Evolutionary conservation across 2,797 vertebrate genomes (phyloP).

Genomic region (Hybognathus amarus): DNA sequence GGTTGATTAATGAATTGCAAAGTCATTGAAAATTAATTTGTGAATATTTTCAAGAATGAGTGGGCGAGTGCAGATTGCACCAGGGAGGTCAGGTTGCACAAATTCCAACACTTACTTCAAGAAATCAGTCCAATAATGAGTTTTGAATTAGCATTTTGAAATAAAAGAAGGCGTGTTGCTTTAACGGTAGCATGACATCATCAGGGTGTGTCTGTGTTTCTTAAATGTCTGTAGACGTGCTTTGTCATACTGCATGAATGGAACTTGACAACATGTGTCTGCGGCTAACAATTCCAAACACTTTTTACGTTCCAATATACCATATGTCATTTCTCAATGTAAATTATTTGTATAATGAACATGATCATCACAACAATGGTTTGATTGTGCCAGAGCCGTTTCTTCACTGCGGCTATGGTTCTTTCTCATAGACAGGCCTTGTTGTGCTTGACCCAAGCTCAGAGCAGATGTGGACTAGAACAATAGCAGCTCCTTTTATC

Average conservation of each 20-base stretch:
- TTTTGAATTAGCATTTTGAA: neutral
- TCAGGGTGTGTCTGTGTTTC: conserved; percentile 4
- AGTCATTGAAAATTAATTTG: conserved; percentile 19
- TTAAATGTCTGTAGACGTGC: neutral
- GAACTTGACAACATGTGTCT: neutral
- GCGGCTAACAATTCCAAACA: neutral
- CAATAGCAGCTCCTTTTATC: conserved; percentile 85
- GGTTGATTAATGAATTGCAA: conserved; percentile 24
- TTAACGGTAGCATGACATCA: neutral
- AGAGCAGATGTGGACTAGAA: conserved; percentile 89
- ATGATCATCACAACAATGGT: conserved; percentile 72
- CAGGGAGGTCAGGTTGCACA: neutral
- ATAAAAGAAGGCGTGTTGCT: conserved; percentile 25
- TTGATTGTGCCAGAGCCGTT: conserved; percentile 79
- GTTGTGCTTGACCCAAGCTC: conserved; percentile 84
- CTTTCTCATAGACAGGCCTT: conserved; percentile 87
- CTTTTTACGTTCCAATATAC: conserved; percentile 8
- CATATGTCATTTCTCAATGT: conserved; percentile 61
- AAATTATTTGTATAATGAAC: conserved; percentile 66
- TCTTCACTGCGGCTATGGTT: conserved; percentile 83
- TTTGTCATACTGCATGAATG: neutral
- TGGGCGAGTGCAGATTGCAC: neutral
- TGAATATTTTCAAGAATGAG: neutral
- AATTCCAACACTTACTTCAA: neutral
- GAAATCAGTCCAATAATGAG: neutral